Conservation (phyloP, 2,888 invertebrate species). For the Dryococelus australis region DNA sequence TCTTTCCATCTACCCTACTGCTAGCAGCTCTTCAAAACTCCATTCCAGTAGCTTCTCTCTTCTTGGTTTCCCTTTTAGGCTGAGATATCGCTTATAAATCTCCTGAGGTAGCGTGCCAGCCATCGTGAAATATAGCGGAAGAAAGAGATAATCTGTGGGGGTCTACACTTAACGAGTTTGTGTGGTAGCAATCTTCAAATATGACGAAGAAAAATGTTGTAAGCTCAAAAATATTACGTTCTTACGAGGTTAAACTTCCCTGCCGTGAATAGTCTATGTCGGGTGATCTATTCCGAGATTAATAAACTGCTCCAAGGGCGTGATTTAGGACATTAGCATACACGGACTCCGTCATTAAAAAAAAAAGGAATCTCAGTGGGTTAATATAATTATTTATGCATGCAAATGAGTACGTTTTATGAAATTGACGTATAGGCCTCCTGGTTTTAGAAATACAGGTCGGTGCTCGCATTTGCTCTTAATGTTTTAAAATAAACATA, state of each 20-base stretch:
- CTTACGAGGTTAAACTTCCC: background rate
- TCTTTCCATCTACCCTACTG: too few relatives aligned
- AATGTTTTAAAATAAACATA: too few relatives aligned
- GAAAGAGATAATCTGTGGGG: background rate
- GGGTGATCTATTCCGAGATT: too few relatives aligned
- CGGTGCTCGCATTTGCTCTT: too few relatives aligned
- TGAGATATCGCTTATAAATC: slow-evolving; percentile 12
- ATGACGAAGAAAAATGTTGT: background rate
- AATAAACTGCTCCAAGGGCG: too few relatives aligned
- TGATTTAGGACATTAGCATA: too few relatives aligned
- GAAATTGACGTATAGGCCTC: too few relatives aligned
- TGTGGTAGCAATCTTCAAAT: slow-evolving; percentile 3
- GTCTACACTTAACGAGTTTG: slow-evolving; percentile 16
- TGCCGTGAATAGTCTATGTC: background rate
- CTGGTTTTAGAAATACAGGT: too few relatives aligned
- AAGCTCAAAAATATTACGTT: background rate
- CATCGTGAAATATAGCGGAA: background rate
- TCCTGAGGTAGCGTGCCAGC: background rate
- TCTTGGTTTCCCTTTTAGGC: background rate
- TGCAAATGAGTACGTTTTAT: too few relatives aligned
- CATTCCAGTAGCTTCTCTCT: slow-evolving; percentile 3
- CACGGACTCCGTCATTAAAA: too few relatives aligned
- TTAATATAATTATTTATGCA: too few relatives aligned
- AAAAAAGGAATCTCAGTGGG: too few relatives aligned
- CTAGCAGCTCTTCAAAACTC: background rate